These are phyloP conservation scores for Dinoponera quadriceps DNA, from an alignment of 1,140 invertebrate species.

Conservation along the genomic window DNA sequence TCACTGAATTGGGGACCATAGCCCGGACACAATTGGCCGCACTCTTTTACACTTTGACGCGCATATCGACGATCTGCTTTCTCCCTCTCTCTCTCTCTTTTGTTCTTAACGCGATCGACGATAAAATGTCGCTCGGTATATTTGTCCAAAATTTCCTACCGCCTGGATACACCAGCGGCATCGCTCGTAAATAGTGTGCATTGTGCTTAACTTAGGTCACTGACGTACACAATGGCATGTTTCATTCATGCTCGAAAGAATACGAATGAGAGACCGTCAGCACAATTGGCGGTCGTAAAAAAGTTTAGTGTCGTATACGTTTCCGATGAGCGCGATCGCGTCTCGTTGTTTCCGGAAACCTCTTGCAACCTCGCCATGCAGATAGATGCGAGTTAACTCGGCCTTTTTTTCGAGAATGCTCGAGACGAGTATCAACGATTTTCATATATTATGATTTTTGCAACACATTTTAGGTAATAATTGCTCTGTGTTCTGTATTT, in stretches of 20 bases:
- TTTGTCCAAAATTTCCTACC: neutral
- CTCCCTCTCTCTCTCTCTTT: neutral
- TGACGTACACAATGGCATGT: neutral
- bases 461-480: too few relatives aligned
- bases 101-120: neutral
- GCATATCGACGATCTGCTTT: too few relatives aligned
- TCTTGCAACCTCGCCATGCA: neutral
- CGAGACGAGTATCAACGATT: neutral
- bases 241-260: constrained; percentile 26
- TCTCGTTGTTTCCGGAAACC: neutral
- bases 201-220: constrained; percentile 26
- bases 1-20: too few relatives aligned
- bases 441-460: too few relatives aligned
- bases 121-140: constrained; percentile 25
- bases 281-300: constrained; percentile 11
- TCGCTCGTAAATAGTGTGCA: constrained; percentile 44
- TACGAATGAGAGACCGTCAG: constrained; percentile 26
- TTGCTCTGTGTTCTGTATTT: too few relatives aligned
- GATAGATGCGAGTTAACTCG: neutral
- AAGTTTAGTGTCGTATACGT: neutral
- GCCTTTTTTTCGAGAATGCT: neutral
- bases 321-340: neutral
- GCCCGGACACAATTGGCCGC: too few relatives aligned
- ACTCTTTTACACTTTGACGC: too few relatives aligned
- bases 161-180: neutral